These are phyloP conservation scores for Margarornis squamiger DNA, from an alignment of 2,797 vertebrate genomes.

Conservation along the genomic window DNA sequence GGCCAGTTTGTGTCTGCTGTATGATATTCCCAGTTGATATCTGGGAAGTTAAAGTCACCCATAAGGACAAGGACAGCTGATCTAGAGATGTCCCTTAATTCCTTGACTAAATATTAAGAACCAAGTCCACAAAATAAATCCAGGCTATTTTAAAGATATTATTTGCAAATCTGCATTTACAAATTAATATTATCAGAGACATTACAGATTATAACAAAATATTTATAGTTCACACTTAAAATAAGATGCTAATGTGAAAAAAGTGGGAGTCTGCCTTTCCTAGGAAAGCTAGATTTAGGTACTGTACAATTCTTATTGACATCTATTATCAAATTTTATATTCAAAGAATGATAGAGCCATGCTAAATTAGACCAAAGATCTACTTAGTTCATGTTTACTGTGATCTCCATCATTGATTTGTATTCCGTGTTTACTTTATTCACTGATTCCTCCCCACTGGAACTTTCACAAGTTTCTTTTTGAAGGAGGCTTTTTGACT, in stretches of 20 bases:
- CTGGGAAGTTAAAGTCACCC: not conserved
- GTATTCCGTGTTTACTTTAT: not conserved
- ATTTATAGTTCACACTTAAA: not conserved
- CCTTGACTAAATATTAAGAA: not conserved
- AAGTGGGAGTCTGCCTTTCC: not conserved
- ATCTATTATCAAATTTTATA: not conserved
- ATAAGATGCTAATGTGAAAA: not conserved
- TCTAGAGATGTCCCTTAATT: not conserved
- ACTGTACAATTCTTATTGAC: not conserved
- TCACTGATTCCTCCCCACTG: not conserved
- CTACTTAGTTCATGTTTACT: not conserved
- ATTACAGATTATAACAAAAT: not conserved
- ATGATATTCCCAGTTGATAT: not conserved
- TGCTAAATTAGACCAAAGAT: not conserved
- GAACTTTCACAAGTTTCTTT: not conserved
- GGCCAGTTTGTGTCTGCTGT: not conserved
- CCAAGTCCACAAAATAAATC: not conserved
- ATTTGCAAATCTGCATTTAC: not conserved
- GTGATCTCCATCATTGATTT: not conserved
- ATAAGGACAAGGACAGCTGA: not conserved
- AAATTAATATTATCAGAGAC: not conserved
- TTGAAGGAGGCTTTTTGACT: not conserved
- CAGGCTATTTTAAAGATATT: accelerated
- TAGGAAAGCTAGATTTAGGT: not conserved
- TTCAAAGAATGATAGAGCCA: not conserved